phyloP scores from a whole-genome alignment of 2,888 invertebrate genomes.

The Neoscelio sp. region DNA sequence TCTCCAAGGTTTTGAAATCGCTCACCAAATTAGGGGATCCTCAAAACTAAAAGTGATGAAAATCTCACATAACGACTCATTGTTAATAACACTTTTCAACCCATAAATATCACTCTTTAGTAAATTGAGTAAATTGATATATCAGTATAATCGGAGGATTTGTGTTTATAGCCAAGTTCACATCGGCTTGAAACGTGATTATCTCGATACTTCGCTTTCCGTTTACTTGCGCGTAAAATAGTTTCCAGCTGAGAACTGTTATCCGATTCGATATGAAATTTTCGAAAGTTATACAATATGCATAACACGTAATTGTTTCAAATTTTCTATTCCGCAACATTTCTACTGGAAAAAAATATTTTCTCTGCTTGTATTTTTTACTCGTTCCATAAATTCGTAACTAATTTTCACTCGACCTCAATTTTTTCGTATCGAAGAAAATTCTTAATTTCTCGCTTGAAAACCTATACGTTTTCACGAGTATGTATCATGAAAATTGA shows the following conservation, averaged over 20 bases:
- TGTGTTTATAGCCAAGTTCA: conserved; percentile 10
- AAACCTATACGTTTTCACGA: too few relatives aligned
- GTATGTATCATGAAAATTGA: background rate
- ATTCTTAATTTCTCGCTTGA: background rate
- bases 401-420: background rate
- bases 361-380: too few relatives aligned
- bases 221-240: background rate
- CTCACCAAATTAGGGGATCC: background rate
- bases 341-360: conserved; percentile 7
- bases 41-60: background rate
- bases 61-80: background rate
- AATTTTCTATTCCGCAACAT: conserved; percentile 14
- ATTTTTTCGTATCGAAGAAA: background rate
- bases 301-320: background rate
- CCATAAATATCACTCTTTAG: conserved; percentile 11
- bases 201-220: conserved; percentile 18
- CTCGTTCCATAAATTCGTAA: too few relatives aligned
- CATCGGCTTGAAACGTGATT: conserved; percentile 2
- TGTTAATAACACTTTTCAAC: conserved; percentile 14
- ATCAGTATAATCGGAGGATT: conserved; percentile 15
- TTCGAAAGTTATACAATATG: conserved; percentile 3
- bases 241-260: background rate
- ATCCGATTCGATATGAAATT: conserved; percentile 21
- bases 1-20: background rate
- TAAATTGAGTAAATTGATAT: background rate